Evolutionary conservation across 1,140 invertebrate species (phyloP), one percentile per base, ranked within the genome.

Genomic region (Neoseiulus cucumeris): DNA sequence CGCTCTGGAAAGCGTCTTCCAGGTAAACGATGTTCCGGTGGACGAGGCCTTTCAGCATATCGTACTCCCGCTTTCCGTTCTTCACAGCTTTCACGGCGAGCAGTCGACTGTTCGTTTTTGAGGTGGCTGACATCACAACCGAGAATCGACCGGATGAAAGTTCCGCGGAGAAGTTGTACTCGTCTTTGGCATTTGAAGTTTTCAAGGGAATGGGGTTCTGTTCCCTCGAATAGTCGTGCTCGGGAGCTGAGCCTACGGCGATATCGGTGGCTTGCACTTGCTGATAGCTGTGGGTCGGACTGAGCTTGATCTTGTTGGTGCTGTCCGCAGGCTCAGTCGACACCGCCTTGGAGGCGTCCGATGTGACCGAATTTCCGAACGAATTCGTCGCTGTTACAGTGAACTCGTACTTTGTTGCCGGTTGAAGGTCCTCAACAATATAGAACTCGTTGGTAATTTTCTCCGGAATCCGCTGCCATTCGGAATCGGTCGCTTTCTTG

Each of bases 401-500:
- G 77, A 96, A 96, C 65, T 89, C 83, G 75, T 97, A 95, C 65
- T 81, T 82, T 1, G 83, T 86, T 64, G 85, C 81, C 0, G 88
- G 83, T 67, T 82, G 75, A 1, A 98, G 79, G 68, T 86, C 82
- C 69, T 82, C 81, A 0, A 96, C 79, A 0, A 95, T 75, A 71
- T 85, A 94, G 74, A 91, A 93, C 74, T 97, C 92, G 71, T 96
- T 89, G 72, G 90, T 87, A 51, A 96, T 91, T 70, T 91, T 91
- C 66, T 84, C 83, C 4, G 85, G 85, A 2, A 89, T 81, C 18
- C 85, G 83, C n/a, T 80, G 83, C 94, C 94, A 98, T 25, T 87
- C 82, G 22, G 84, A 79, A 22, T 83, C 83, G 71, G 86, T 86
- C 77, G 71, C 20, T 69, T 80, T 78, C 72, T 87, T 87, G 70